Base-by-base conservation (phyloP, 2,113 vertebrate genomes). In the Tychaedon coryphoeus region DNA sequence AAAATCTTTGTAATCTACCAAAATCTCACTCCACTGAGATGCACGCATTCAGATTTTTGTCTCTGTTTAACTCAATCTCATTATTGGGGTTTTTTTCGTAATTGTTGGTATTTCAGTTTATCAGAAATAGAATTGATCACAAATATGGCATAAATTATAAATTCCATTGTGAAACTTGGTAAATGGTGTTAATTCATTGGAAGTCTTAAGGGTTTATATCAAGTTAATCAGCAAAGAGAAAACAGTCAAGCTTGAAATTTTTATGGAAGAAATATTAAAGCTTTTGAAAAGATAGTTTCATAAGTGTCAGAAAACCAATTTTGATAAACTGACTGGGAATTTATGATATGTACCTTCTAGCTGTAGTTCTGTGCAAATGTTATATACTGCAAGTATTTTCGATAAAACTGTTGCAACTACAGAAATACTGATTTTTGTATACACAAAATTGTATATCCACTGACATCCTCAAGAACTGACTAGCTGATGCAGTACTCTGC, bases 261-360 rank as follows among this genome's bases (percentile, higher is more conserved):
- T 56, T 22, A 12, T 62, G 15, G 48, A 79, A 62, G 8, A 83
- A 76, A 42, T 71, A 66, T 1, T 71, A 74, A 54, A 79, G 69
- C 22, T 40, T 6, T 0, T 0, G 1, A 26, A 50, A 18, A 78
- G 54, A 9, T 2, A 6, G 5, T 64, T 88, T 90, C 1, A 0
- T 60, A 51, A 56, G 7, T 57, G 36, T 72, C 45, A 88, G 53
- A 74, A 70, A 58, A 57, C 31, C 31, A 1, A 28, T 80, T 79
- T 65, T 47, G 48, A 12, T 88, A 69, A 64, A 57, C 33, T 69
- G n/a, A 29, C 8, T 6, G 10, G 4, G 15, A 66, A 48, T 62
- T n/a, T 65, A 5, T 36, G 12, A 17, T 56, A 19, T 40, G 19
- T 80, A 45, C 12, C 0, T 54, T 58, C 9, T 57, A 61, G 36